Conservation (phyloP, 2,113 vertebrate species). For the Dasypus novemcinctus region DNA sequence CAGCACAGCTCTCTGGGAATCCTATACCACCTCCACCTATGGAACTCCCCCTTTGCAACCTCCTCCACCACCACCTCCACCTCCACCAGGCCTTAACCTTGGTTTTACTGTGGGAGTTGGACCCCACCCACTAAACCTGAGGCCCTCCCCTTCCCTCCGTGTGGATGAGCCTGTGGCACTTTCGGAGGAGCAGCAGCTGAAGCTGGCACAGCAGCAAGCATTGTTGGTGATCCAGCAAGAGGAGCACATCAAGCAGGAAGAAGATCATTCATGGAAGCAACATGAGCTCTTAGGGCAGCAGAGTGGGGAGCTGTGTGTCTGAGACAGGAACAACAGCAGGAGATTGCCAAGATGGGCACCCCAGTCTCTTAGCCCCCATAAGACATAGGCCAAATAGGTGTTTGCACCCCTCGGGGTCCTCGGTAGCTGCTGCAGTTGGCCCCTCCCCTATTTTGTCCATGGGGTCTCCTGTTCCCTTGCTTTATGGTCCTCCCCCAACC, state of each 20-base stretch:
- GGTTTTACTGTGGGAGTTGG: slow-evolving; percentile 88
- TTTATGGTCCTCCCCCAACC: slow-evolving; percentile 86
- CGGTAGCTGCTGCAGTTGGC: slow-evolving; percentile 78
- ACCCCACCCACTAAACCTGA: slow-evolving; percentile 86
- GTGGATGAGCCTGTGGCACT: slow-evolving; percentile 83
- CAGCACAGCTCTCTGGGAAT: slow-evolving; percentile 79
- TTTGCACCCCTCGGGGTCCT: slow-evolving; percentile 67
- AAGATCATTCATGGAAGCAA: slow-evolving; percentile 78
- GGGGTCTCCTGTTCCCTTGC: slow-evolving; percentile 76
- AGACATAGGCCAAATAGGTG: slow-evolving; percentile 71
- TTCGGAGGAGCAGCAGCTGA: slow-evolving; percentile 88
- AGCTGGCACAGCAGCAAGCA: slow-evolving; percentile 90
- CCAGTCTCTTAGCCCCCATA: slow-evolving; percentile 73
- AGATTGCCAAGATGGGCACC: slow-evolving; percentile 87
- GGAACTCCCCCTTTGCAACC: slow-evolving; percentile 86
- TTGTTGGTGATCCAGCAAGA: slow-evolving; percentile 89
- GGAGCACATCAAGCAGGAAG: slow-evolving; percentile 85
- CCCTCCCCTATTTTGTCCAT: slow-evolving; percentile 86
- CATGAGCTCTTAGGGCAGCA: slow-evolving; percentile 88
- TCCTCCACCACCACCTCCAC: slow-evolving; percentile 81
- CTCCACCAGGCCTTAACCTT: slow-evolving; percentile 89
- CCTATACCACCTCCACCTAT: slow-evolving; percentile 80
- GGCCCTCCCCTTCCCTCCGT: slow-evolving; percentile 85
- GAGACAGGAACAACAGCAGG: slow-evolving; percentile 91
- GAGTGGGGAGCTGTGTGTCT: slow-evolving; percentile 88